Percentiles rank a stretch among this genome's conserved stretches.
These are phyloP conservation scores for Plagodis pulveraria DNA, from an alignment of 2,888 invertebrate genomes.

Conservation along the genomic window DNA sequence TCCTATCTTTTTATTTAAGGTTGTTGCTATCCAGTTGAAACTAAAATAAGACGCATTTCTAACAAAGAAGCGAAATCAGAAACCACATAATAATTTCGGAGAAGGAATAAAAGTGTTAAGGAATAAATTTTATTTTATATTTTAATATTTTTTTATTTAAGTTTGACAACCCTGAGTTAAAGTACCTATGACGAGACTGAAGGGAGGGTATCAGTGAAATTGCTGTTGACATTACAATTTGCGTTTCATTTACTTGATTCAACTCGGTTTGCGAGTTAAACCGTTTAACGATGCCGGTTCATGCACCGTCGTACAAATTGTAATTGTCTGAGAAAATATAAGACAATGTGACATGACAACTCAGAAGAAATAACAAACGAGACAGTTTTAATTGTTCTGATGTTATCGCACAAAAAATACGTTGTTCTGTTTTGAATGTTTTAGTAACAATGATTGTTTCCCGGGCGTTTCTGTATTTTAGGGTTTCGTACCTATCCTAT, in stretches of 20 bases:
- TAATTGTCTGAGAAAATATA: constrained; percentile 3
- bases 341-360: not conserved
- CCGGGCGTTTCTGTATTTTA: no score
- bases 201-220: constrained; percentile 45
- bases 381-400: no score
- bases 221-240: constrained; percentile 61
- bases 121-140: no score
- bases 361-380: not conserved
- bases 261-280: constrained; percentile 26
- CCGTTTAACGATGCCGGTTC: constrained; percentile 17
- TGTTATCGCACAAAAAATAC: no score
- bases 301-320: not conserved
- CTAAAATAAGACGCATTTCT: no score
- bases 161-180: constrained; percentile 11
- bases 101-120: no score
- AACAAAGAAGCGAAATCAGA: not conserved
- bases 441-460: no score
- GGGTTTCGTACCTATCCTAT: no score
- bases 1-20: no score
- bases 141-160: no score
- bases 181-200: constrained; percentile 28
- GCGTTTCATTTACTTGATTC: constrained; percentile 51
- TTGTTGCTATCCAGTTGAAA: no score
- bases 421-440: no score
- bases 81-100: not conserved